These are phyloP conservation scores for Edolisoma coerulescens DNA, from an alignment of 2,113 vertebrate species.

Conservation along the genomic window DNA sequence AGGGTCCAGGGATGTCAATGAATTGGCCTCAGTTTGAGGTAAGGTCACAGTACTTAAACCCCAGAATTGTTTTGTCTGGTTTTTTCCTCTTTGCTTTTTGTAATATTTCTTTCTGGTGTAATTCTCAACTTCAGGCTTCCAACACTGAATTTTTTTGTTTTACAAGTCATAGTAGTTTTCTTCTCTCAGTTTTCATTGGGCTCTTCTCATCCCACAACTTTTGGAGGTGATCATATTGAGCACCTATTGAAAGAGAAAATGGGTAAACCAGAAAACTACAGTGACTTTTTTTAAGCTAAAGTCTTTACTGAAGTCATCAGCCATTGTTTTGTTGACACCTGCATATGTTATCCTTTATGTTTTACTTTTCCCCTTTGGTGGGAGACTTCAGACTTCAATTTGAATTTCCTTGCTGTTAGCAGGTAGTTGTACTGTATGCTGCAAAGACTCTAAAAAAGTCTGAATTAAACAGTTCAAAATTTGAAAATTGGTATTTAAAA, in stretches of 20 bases:
- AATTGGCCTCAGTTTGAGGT: conserved; percentile 99
- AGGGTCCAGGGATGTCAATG: conserved; percentile 97
- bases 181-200: background rate
- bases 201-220: background rate
- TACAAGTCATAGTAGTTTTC: background rate
- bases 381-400: background rate
- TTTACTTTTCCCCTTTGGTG: background rate
- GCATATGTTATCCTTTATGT: background rate
- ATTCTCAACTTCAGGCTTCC: background rate
- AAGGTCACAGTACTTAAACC: background rate
- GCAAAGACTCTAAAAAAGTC: background rate
- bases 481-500: background rate
- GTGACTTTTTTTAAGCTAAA: background rate
- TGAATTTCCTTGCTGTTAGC: background rate
- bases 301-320: background rate
- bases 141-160: background rate
- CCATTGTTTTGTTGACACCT: background rate
- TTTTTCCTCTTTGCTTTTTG: background rate
- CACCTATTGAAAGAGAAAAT: background rate
- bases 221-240: background rate
- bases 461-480: background rate
- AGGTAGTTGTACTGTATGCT: background rate
- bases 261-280: background rate
- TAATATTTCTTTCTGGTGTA: background rate
- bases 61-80: background rate